Evolutionary conservation across 1,140 invertebrate genomes (phyloP).

Genomic region (Drosophila tropicalis): DNA sequence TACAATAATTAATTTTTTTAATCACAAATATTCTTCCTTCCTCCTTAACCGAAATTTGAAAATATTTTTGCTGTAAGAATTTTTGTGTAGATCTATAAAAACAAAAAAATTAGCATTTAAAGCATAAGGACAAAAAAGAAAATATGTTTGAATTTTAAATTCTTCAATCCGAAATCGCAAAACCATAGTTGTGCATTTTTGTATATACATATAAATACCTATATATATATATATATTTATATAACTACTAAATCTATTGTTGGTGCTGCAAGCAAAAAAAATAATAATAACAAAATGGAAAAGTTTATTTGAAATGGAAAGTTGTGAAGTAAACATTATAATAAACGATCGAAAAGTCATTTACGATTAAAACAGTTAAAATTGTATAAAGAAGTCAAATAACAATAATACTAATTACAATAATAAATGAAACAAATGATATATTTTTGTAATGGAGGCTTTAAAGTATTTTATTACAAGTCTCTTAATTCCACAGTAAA

Average conservation of each 20-base stretch:
- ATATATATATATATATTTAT: constrained; percentile 42
- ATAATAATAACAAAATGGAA: constrained; percentile 25
- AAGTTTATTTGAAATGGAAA: constrained; percentile 35
- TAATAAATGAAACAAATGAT: constrained; percentile 30
- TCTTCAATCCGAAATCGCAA: constrained; percentile 62
- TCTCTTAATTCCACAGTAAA: too few species aligned
- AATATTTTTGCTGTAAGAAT: constrained; percentile 50
- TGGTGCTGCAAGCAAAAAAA: constrained; percentile 74
- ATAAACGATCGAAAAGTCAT: constrained; percentile 47
- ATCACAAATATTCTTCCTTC: constrained; percentile 47
- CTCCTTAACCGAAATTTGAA: constrained; percentile 57
- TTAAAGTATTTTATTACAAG: constrained; percentile 21
- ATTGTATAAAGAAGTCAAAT: constrained; percentile 53
- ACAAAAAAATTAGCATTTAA: constrained; percentile 65
- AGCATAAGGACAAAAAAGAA: constrained; percentile 34
- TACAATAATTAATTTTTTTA: constrained; percentile 64
- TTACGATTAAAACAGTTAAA: constrained; percentile 49
- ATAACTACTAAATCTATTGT: constrained; percentile 59
- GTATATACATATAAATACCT: constrained; percentile 60
- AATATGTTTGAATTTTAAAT: constrained; percentile 74
- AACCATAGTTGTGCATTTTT: constrained; percentile 78
- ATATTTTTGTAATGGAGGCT: constrained; percentile 28
- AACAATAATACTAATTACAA: constrained; percentile 12
- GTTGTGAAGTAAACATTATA: constrained; percentile 18
- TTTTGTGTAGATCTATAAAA: constrained; percentile 38